Percentiles rank a stretch among this genome's conserved stretches.
These are phyloP conservation scores for Andinoacara biseriatus DNA, from an alignment of 2,113 vertebrate species.

Conservation along the genomic window DNA sequence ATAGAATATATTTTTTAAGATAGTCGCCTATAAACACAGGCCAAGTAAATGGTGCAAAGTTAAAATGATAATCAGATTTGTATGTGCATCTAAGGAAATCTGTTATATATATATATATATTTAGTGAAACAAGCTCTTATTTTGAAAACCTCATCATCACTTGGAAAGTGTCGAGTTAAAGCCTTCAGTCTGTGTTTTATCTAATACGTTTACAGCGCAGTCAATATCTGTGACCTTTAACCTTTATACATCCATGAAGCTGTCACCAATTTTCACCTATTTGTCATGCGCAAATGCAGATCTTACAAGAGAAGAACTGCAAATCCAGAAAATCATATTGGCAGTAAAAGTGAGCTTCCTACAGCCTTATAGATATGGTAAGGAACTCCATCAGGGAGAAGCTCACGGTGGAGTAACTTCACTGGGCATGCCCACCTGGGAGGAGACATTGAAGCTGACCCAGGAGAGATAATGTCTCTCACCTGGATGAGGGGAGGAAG, in stretches of 20 bases:
- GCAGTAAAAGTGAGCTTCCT: not conserved
- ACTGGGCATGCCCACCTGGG: no score
- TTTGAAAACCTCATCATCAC: not conserved
- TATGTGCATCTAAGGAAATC: not conserved
- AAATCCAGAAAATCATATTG: not conserved
- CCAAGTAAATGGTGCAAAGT: accelerated
- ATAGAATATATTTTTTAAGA: not conserved
- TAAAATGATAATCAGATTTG: not conserved
- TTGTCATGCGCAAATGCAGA: not conserved
- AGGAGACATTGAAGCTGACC: no score
- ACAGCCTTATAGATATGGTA: no score
- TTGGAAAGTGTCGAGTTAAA: no score
- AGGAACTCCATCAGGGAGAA: no score
- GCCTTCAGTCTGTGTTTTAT: no score
- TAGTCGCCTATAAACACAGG: not conserved
- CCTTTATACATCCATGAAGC: no score
- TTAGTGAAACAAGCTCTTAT: not conserved
- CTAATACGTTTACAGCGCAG: no score
- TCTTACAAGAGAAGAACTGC: accelerated
- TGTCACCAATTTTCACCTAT: not conserved
- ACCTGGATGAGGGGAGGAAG: no score
- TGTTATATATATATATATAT: not conserved
- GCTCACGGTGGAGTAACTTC: no score
- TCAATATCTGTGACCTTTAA: no score
- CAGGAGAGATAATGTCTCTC: no score